Conservation (phyloP, 2,797 vertebrate genomes). For the Molossus alvarezi region DNA sequence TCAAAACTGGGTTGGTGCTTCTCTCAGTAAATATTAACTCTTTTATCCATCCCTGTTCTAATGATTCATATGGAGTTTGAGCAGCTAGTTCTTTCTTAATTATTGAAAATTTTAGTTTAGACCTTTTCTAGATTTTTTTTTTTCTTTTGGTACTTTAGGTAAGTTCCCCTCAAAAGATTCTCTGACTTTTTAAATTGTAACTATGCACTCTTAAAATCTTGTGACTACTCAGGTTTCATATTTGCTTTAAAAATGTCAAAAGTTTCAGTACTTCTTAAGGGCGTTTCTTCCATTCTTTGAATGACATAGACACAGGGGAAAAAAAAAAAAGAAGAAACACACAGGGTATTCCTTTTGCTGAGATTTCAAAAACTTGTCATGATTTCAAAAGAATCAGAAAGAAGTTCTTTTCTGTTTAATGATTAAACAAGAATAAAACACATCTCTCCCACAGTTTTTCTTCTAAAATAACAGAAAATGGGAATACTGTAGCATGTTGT, state of each 20-base stretch:
- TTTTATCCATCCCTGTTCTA: not conserved
- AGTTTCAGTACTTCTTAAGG: not conserved
- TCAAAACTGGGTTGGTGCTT: not conserved
- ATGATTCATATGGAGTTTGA: not conserved
- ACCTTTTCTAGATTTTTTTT: slow-evolving; percentile 31
- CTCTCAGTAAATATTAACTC: slow-evolving; percentile 41
- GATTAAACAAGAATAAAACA: slow-evolving; percentile 6
- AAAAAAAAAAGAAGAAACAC: slow-evolving; percentile 21
- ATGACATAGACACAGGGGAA: slow-evolving; percentile 39
- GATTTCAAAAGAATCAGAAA: slow-evolving; percentile 46
- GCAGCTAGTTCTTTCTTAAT: not conserved
- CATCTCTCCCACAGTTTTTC: not conserved
- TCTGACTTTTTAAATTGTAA: slow-evolving; percentile 9
- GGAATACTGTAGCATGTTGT: not conserved
- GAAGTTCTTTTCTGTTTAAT: slow-evolving; percentile 56
- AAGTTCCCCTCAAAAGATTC: not conserved
- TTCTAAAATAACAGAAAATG: slow-evolving; percentile 49
- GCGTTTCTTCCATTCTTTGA: slow-evolving; percentile 11
- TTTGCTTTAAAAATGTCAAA: slow-evolving; percentile 15
- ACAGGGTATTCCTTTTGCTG: slow-evolving; percentile 1
- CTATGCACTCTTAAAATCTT: slow-evolving; percentile 23
- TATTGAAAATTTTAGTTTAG: slow-evolving; percentile 23
- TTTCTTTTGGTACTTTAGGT: not conserved
- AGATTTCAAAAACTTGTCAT: slow-evolving; percentile 67
- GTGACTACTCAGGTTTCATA: slow-evolving; percentile 16